Conservation (phyloP, 2,797 vertebrate genomes). For the Etheostoma nigrum region DNA sequence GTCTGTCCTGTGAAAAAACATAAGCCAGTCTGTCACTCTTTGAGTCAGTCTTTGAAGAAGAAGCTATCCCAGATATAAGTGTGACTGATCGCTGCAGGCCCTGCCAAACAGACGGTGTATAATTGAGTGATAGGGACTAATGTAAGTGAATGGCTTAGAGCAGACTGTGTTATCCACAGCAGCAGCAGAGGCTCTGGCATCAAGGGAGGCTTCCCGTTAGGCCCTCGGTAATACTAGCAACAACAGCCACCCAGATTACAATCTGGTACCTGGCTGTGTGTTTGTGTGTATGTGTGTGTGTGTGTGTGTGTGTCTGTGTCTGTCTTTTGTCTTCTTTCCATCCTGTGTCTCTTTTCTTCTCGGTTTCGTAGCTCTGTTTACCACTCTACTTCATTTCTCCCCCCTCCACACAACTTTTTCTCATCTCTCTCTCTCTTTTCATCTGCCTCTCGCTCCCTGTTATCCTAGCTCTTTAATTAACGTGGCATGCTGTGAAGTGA, state of each 20-base stretch:
- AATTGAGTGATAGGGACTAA: constrained; percentile 76
- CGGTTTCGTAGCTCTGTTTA: constrained; percentile 39
- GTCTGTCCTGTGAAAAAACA: constrained; percentile 30
- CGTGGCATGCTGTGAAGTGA: constrained; percentile 77
- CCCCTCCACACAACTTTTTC: constrained; percentile 18
- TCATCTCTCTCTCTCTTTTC: constrained; percentile 25
- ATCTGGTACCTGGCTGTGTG: constrained; percentile 55
- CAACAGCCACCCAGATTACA: constrained; percentile 63
- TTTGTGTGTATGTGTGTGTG: constrained; percentile 14
- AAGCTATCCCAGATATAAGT: constrained; percentile 69
- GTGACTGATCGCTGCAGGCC: constrained; percentile 70
- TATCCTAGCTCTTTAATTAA: constrained; percentile 83
- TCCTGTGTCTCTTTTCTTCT: constrained; percentile 15
- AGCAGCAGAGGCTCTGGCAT: constrained; percentile 48
- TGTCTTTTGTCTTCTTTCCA: constrained; percentile 35
- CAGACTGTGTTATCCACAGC: constrained; percentile 59
- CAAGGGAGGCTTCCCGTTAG: constrained; percentile 59
- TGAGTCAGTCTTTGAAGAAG: constrained; percentile 56
- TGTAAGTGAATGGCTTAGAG: constrained; percentile 68
- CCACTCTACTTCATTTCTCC: constrained; percentile 15
- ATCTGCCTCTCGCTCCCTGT: constrained; percentile 19
- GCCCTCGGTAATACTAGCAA: constrained; percentile 59
- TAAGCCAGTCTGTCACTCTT: constrained; percentile 47
- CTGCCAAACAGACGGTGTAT: constrained; percentile 64
- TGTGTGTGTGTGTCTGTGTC: neutral